Evolutionary conservation across 2,888 invertebrate genomes (phyloP).

Genomic region (Ceriagrion tenellum): DNA sequence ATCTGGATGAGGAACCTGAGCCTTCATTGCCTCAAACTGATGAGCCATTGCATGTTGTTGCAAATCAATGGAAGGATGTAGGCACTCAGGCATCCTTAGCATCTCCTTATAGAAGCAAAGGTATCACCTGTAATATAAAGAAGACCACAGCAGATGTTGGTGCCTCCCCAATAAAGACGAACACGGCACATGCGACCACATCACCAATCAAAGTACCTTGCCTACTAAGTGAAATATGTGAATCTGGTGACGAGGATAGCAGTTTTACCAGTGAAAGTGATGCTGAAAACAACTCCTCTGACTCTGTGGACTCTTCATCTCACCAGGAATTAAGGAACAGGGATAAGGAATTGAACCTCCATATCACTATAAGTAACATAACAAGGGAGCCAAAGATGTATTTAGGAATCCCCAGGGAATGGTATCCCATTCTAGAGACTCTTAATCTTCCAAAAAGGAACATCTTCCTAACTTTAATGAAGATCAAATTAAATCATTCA

Average conservation of each 20-base stretch:
- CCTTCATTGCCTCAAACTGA: background rate
- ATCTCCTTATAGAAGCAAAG: conserved; percentile 18
- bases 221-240: conserved; percentile 11
- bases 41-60: conserved; percentile 2
- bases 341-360: conserved; percentile 10
- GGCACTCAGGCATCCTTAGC: conserved; percentile 2
- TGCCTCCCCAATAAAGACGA: conserved; percentile 11
- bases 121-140: conserved; percentile 18
- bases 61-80: background rate
- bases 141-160: conserved; percentile 10
- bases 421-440: conserved; percentile 2
- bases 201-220: background rate
- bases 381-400: conserved; percentile 1
- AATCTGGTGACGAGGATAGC: conserved; percentile 5
- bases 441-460: background rate
- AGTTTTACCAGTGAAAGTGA: conserved; percentile 18
- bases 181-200: conserved; percentile 10
- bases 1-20: background rate
- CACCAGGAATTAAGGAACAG: conserved; percentile 10
- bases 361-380: background rate
- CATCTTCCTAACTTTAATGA: background rate
- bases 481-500: conserved; percentile 11
- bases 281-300: conserved; percentile 18
- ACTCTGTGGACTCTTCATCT: background rate
- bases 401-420: conserved; percentile 11